These are phyloP conservation scores for Chloebia gouldiae DNA, from an alignment of 2,113 vertebrate species.

Conservation along the genomic window DNA sequence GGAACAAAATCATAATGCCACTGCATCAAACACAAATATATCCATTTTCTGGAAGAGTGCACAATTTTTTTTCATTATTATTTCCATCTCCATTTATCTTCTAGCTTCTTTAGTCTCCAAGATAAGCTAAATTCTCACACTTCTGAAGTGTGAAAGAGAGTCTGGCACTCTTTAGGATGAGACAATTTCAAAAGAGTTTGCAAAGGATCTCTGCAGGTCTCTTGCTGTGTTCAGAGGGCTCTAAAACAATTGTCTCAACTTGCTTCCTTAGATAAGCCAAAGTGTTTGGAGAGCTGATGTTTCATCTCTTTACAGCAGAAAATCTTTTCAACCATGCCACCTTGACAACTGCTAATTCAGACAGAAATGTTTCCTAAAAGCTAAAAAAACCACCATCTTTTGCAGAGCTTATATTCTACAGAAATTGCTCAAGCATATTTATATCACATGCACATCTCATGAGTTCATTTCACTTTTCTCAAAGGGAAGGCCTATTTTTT, in stretches of 20 bases:
- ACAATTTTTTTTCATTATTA: background rate
- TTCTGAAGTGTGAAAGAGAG: background rate
- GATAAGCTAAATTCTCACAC: background rate
- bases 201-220: background rate
- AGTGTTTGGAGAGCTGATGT: background rate
- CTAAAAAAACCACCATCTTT: background rate
- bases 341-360: conserved; percentile 20
- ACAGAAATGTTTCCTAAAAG: conserved; percentile 18
- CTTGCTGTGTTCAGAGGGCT: background rate
- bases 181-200: background rate
- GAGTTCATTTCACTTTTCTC: background rate
- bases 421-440: conserved; percentile 25
- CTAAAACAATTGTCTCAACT: background rate
- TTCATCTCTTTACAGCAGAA: background rate
- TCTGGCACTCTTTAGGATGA: background rate
- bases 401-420: background rate
- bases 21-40: background rate
- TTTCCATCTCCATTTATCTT: background rate
- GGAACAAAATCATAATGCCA: background rate
- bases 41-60: background rate
- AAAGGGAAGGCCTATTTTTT: background rate
- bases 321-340: background rate
- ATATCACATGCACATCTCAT: background rate
- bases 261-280: background rate
- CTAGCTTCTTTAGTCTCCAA: background rate